Evolutionary conservation across 2,888 invertebrate genomes (phyloP), one percentile per base, ranked within the genome.

Genomic region (Eucera pruinosa): DNA sequence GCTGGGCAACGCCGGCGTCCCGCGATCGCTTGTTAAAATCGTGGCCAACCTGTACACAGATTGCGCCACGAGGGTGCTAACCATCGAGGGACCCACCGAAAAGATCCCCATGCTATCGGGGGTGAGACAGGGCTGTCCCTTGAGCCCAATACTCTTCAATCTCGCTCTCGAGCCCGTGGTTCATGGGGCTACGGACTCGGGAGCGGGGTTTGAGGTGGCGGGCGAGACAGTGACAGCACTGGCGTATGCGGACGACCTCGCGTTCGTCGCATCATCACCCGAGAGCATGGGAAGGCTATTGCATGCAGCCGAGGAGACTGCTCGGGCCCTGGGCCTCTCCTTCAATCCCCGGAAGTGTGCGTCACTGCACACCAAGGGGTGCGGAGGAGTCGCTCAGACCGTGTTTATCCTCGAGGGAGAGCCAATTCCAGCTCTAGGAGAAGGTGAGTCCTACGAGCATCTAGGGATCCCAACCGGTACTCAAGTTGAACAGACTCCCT

Each of bases 71-170:
- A 39, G 66, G 6, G 74, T 88, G 0, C 1, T 2, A 0, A n/a
- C 27, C 0, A 5, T 18, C 1, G 43, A 15, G 4, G 30, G 43
- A 0, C 74, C 18, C 58, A 83, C 84, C 0, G 69, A 81, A 6
- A n/a, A 64, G 2, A 87, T 91, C 18, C 55, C 60, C 0, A 83
- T 89, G 57, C 27, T 52, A 0, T 78, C 85, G 2, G 90, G 90
- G 2, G 89, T 92, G 0, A 81, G 86, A 1, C 90, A 91, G 80
- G 92, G 91, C 4, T 86, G 86, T 62, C 90, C 92, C 1, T 66
- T 89, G 0, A 89, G 87, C 60, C 89, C 89, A 0, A 83, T 90
- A 2, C 33, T 90, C 0, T 91, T 92, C 75, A 90, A 91, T 73
- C 69, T 92, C 4, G 81, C 84, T 6, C 65, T 88, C 11, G 89